phyloP scores from a whole-genome alignment of 2,113 vertebrate genomes.

The Tiliqua scincoides region DNA sequence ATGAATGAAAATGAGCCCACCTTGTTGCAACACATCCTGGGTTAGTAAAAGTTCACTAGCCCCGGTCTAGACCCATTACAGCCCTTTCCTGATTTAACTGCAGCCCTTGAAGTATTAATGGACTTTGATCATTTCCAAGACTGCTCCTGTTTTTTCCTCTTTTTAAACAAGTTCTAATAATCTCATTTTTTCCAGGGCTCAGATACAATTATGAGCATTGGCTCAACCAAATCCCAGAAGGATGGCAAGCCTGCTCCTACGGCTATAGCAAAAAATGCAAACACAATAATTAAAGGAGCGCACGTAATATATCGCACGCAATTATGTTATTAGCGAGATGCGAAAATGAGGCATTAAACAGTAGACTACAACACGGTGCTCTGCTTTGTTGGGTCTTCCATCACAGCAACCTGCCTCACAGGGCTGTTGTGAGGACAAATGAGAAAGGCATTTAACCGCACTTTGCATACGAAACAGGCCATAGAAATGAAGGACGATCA shows the following conservation, averaged over 20 bases:
- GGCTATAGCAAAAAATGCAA: neutral
- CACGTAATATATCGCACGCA: neutral
- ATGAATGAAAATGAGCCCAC: neutral
- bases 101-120: neutral
- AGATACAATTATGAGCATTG: conserved; percentile 10
- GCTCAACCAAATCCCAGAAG: neutral
- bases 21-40: neutral
- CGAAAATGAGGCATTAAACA: neutral
- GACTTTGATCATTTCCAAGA: neutral
- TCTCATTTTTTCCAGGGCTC: conserved; percentile 3
- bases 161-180: neutral
- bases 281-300: neutral
- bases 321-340: neutral
- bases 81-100: neutral
- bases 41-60: neutral
- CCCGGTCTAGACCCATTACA: no score
- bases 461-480: neutral
- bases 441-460: neutral
- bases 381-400: neutral
- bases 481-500: neutral
- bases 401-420: neutral
- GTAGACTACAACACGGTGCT: neutral
- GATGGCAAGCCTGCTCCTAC: neutral
- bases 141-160: no score
- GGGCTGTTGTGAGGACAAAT: conserved; percentile 7